Evolutionary conservation across 2,888 invertebrate species (phyloP), one percentile per base, ranked within the genome.

Genomic region (Brenthis ino): DNA sequence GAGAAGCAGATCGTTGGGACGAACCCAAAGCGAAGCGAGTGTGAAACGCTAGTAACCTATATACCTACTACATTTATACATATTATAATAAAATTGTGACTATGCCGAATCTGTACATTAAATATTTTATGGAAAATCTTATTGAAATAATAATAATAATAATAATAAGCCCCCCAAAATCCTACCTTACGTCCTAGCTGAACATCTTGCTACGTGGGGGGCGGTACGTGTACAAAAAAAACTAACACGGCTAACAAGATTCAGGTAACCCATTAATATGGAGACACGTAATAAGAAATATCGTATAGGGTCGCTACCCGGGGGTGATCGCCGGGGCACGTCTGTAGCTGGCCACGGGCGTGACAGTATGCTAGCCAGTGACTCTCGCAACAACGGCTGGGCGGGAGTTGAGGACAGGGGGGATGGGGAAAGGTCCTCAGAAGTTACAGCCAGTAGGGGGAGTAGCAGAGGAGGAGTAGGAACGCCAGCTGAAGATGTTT

Each of bases 291-390:
- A 37, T 16, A 69, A 14, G 11, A 66, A 28, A 12, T 43, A 58
- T 64, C 58, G 57, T 55, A 37, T 48, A 66, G 57, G 66, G 66
- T 66, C 67, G 69, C 66, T 69, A 28, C 66, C 63, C 63, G 66
- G 63, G 66, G 66, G 65, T 28, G 58, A 70, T 66, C 69, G 63
- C 63, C 69, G 66, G 69, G 66, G 66, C 69, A 64, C 69, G 56
- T 16, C 58, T 66, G 66, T 66, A 65, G 68, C 65, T 67, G 67
- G 48, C 61, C 60, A 65, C 56, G 66, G 69, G 55, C 55, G 63
- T 66, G 14, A 28, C 69, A 69, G 69, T 64, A 69, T 69, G 54
- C 54, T 28, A 55, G 54, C 54, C 54, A 55, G 54, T 55, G 28
- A 24, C 28, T 55, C 54, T 24, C 54, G 24, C 12, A 20, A 24